phyloP scores from a whole-genome alignment of 2,113 vertebrate species.

The Salvelinus sp. region DNA sequence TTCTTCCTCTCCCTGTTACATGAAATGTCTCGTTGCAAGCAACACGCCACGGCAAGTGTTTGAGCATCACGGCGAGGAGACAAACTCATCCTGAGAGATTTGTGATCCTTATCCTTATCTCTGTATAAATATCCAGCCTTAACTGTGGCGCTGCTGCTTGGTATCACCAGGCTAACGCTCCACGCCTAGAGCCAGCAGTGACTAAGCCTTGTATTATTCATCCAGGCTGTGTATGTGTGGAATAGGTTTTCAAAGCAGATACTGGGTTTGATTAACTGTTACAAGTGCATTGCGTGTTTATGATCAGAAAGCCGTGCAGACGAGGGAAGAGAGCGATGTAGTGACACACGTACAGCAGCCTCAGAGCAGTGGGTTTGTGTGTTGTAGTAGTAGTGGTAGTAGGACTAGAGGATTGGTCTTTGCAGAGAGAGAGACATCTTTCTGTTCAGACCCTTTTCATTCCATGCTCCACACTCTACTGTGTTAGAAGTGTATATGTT shows the following conservation, averaged over 20 bases:
- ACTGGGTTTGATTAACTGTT: constrained; percentile 15
- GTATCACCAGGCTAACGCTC: background rate
- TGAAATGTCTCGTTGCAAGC: constrained; percentile 24
- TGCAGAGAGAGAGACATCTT: too few relatives aligned
- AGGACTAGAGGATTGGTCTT: too few relatives aligned
- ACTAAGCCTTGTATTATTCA: too few relatives aligned
- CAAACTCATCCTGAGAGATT: constrained; percentile 45
- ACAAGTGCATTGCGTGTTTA: constrained; percentile 6
- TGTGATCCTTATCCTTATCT: constrained; percentile 54
- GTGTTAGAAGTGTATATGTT: too few relatives aligned
- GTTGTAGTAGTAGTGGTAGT: too few relatives aligned
- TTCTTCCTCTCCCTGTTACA: too few relatives aligned
- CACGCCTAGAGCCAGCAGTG: too few relatives aligned
- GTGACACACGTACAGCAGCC: background rate
- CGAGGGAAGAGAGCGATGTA: background rate
- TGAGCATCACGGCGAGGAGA: background rate
- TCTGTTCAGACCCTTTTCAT: too few relatives aligned
- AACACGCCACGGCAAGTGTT: background rate
- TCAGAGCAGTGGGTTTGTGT: too few relatives aligned
- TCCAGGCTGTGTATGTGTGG: constrained; percentile 2
- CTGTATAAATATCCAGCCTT: constrained; percentile 48
- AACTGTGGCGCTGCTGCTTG: background rate
- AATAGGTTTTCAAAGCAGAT: constrained; percentile 15
- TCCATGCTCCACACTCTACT: too few relatives aligned
- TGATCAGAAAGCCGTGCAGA: background rate